Conservation (phyloP, 2,888 invertebrate species). For the Thalpophila matura region DNA sequence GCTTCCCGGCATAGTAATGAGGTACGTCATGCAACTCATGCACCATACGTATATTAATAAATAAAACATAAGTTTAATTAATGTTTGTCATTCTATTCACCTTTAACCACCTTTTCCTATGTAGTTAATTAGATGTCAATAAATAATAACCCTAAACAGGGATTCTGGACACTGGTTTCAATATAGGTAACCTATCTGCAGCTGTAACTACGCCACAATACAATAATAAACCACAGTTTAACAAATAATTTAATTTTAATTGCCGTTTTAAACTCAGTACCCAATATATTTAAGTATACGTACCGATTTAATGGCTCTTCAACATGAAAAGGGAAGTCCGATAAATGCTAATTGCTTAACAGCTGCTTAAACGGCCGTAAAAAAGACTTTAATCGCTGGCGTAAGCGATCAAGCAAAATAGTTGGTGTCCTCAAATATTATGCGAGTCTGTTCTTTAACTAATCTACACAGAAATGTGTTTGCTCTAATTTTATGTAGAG, state of each 20-base stretch:
- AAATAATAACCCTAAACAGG: too few species aligned
- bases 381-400: conserved; percentile 73
- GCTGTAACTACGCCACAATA: not conserved
- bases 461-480: conserved; percentile 46
- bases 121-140: too few species aligned
- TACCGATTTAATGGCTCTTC: conserved; percentile 59
- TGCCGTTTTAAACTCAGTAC: conserved; percentile 30
- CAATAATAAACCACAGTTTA: conserved; percentile 6
- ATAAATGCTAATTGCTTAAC: conserved; percentile 82
- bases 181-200: not conserved
- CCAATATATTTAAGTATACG: conserved; percentile 59
- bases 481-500: conserved; percentile 42
- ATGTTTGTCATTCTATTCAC: not conserved
- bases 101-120: too few species aligned
- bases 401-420: conserved; percentile 71
- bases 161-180: too few species aligned
- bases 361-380: conserved; percentile 76
- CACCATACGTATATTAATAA: conserved; percentile 6
- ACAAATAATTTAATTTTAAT: conserved; percentile 34
- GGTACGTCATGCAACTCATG: conserved; percentile 45
- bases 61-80: conserved; percentile 12
- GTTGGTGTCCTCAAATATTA: conserved; percentile 63
- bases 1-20: conserved; percentile 64
- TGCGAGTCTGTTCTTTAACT: conserved; percentile 37
- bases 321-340: conserved; percentile 76